Evolutionary conservation across 2,888 invertebrate species (phyloP).

Genomic region (Ctena decussata): DNA sequence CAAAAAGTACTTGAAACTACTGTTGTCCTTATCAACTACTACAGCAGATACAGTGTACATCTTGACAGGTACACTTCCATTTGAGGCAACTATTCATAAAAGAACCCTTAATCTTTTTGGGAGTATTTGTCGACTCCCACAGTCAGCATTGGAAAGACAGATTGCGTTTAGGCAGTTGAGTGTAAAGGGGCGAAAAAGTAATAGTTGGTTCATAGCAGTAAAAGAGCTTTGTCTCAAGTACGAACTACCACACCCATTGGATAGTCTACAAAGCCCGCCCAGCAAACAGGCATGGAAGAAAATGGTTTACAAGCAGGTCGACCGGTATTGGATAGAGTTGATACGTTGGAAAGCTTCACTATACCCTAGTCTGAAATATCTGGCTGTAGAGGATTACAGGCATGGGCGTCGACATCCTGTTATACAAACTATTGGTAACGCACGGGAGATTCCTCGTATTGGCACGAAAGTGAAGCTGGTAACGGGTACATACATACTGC

Average conservation of each 20-base stretch:
- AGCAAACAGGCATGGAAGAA: background rate
- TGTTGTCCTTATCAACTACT: constrained; percentile 23
- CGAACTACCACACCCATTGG: background rate
- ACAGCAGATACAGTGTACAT: constrained; percentile 25
- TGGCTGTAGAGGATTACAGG: background rate
- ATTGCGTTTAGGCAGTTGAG: background rate
- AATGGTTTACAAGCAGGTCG: background rate
- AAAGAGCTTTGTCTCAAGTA: background rate
- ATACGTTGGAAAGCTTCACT: background rate
- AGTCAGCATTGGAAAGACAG: background rate
- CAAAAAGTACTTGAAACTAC: constrained; percentile 4
- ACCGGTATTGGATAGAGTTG: background rate
- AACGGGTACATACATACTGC: background rate
- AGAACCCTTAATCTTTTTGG: constrained; percentile 15
- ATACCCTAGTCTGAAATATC: background rate
- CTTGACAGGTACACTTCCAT: constrained; percentile 19
- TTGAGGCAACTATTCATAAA: constrained; percentile 27
- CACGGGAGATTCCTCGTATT: background rate
- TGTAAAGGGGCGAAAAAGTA: background rate
- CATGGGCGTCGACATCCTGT: background rate
- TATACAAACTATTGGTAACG: background rate
- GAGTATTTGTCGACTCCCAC: background rate
- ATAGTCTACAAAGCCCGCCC: background rate
- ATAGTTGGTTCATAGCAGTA: background rate
- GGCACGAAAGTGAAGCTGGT: background rate